Conservation (phyloP, 1,140 invertebrate genomes). For the Oedothorax gibbosus region DNA sequence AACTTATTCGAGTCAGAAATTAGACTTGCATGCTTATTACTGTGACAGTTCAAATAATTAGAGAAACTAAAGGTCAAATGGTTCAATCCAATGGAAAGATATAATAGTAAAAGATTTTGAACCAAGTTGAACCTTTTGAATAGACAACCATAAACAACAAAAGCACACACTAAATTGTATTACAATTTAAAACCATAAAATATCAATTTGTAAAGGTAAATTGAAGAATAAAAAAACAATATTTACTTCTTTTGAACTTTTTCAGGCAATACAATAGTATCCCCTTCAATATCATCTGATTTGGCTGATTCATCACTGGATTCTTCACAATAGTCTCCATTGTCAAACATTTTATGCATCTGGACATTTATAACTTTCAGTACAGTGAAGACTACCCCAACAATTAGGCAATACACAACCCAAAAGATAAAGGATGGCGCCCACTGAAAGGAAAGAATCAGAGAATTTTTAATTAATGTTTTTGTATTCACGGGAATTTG, state of each 20-base stretch:
- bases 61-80: no score
- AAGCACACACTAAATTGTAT: no score
- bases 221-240: background rate
- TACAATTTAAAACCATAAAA: no score
- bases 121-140: no score
- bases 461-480: background rate
- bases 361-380: slow-evolving; percentile 92
- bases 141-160: no score
- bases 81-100: no score
- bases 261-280: slow-evolving; percentile 37
- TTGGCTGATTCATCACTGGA: slow-evolving; percentile 63
- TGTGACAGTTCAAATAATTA: no score
- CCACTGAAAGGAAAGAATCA: slow-evolving; percentile 27
- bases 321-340: slow-evolving; percentile 85
- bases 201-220: no score
- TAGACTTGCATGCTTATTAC: no score
- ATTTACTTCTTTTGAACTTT: slow-evolving; percentile 49
- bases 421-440: slow-evolving; percentile 75
- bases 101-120: no score
- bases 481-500: no score
- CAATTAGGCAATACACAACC: slow-evolving; percentile 85
- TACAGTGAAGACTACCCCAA: slow-evolving; percentile 82
- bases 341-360: slow-evolving; percentile 96
- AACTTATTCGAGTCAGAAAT: no score
- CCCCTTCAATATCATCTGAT: slow-evolving; percentile 52